Evolutionary conservation across 2,888 invertebrate genomes (phyloP), one percentile per base, ranked within the genome.

Genomic region (Cantharis flavilabris): DNA sequence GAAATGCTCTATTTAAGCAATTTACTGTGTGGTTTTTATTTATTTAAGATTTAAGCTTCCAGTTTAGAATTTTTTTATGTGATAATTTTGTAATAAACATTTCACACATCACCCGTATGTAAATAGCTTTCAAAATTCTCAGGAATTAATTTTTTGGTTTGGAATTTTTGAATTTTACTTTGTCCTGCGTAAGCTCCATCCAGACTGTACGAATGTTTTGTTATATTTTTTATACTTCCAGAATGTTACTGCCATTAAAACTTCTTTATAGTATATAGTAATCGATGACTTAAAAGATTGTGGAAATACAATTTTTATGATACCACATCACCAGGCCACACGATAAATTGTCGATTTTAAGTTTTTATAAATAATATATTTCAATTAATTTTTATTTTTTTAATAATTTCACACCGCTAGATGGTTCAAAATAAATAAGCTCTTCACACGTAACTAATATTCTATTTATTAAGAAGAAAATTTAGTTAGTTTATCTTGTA

Each of bases 401-500:
- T 20, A 16, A 16, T 20, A 49, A 49, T 49, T 49, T 49, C 9
- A n/a, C 49, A n/a, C 49, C 33, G 1, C 49, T 2, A n/a, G 49
- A 13, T 49, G 49, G 49, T 49, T n/a, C n/a, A 49, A 49, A 7
- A n/a, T 49, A n/a, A 49, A 49, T n/a, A 7, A 49, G 49, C n/a
- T 49, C 49, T 49, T 49, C 49, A 49, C 49, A 49, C 49, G 49
- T 49, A 49, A 49, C n/a, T 49, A 49, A 49, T 49, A 49, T n/a
- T 49, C n/a, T 49, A 49, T 49, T 49, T 49, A 49, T 49, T 49
- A 49, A 49, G 70, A 78, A 72, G 65, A 73, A 76, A 70, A 75
- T 75, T 72, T 78, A 75, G 70, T 70, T 75, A 73, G 30, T 75
- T 30, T 69, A 62, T 71, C 18, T 73, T 71, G 71, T 74, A 62